A percentile compares a stretch with the other conserved stretches of the same genome.
Conservation (phyloP, 2,113 vertebrate species). For the Eonycteris spelaea region DNA sequence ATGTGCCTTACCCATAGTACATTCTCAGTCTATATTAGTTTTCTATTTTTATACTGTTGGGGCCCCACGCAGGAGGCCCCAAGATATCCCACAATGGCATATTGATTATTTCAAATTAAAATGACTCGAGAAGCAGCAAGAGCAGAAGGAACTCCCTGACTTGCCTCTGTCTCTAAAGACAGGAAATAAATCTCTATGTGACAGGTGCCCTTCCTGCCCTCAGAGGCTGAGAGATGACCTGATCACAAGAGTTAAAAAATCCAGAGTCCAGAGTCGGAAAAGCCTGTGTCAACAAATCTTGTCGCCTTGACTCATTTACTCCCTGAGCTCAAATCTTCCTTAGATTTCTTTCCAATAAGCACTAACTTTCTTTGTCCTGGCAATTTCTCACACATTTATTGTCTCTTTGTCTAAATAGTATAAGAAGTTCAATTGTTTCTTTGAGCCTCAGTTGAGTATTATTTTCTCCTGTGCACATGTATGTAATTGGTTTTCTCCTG, state of each 20-base stretch:
- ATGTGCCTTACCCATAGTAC: not conserved
- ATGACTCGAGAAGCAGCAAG: not conserved
- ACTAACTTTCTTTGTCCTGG: too few relatives aligned
- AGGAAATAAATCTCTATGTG: not conserved
- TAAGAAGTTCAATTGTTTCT: not conserved
- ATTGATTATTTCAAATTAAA: not conserved
- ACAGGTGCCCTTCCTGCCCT: not conserved
- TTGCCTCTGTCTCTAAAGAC: not conserved
- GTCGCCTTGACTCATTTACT: not conserved
- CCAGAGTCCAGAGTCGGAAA: not conserved
- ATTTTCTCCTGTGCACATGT: not conserved
- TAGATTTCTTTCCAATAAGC: not conserved
- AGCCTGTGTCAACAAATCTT: not conserved
- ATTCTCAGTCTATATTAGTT: not conserved
- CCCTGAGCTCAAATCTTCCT: not conserved
- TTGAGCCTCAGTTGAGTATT: not conserved
- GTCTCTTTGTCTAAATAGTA: not conserved
- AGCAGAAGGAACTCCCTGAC: not conserved
- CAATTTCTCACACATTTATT: not conserved
- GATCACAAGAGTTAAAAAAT: not conserved
- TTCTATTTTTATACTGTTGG: not conserved
- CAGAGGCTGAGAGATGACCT: too few relatives aligned
- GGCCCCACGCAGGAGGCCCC: too few relatives aligned
- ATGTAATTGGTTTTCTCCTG: not conserved
- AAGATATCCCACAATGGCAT: not conserved